Percentiles rank a stretch among this genome's conserved stretches.
Conservation (phyloP, 2,888 invertebrate species). For the Bombylius discolor region DNA sequence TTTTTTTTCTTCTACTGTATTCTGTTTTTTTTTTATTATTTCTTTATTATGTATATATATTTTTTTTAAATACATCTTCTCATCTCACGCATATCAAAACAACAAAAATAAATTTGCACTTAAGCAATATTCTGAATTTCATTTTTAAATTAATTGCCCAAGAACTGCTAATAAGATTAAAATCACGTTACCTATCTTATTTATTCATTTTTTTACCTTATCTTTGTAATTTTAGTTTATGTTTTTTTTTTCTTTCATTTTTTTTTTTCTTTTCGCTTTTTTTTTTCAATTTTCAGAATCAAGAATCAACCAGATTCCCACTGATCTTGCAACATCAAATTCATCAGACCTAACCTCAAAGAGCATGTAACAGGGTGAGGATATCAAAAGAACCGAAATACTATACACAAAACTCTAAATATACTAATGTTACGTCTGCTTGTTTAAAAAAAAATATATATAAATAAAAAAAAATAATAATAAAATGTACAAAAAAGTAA, state of each 20-base stretch:
- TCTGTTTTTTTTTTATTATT: too few species aligned
- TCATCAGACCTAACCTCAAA: slow-evolving; percentile 8
- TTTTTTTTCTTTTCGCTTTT: neutral
- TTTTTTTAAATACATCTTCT: too few species aligned
- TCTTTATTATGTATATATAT: too few species aligned
- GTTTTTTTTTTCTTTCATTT: neutral
- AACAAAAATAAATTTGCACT: neutral
- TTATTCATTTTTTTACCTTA: neutral
- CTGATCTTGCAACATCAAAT: neutral
- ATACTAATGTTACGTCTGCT: too few species aligned
- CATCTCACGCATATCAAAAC: too few species aligned
- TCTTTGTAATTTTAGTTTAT: neutral
- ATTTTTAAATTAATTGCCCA: neutral
- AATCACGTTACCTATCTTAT: neutral
- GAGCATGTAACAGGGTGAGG: slow-evolving; percentile 2
- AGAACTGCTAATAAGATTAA: neutral
- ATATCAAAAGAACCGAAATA: slow-evolving; percentile 14
- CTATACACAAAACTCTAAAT: neutral
- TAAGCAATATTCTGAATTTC: neutral
- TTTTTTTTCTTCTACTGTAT: too few species aligned
- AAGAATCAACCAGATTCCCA: neutral
- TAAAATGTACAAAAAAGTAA: neutral
- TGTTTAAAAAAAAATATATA: neutral
- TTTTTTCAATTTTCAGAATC: neutral
- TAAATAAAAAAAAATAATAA: neutral